Base-by-base conservation (phyloP, 2,797 vertebrate genomes). In the Catharus ustulatus region DNA sequence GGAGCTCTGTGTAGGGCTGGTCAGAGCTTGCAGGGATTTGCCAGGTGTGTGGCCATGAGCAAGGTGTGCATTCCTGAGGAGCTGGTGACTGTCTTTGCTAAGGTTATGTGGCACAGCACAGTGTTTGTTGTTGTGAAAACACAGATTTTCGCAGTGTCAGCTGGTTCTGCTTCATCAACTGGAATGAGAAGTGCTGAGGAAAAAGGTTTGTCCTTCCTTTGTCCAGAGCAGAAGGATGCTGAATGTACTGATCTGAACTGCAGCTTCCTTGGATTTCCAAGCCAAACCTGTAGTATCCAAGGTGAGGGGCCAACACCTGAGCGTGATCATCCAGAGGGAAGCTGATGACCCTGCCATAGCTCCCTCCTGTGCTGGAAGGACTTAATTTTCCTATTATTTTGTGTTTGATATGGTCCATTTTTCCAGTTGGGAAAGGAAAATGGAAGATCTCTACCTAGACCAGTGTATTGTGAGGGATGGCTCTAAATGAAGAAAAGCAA, bases 331-430 rank as follows among this genome's bases (percentile, higher is more conserved):
- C 66, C 32, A 46, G 40, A 48, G 26, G 9, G 51, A 46, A 75
- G 29, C 0, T 54, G 24, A 22, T 32, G 24, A 54, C 24, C 1
- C 1, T 62, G 22, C n/a, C 16, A 9, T n/a, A 36, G 49, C 24
- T 74, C 40, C 18, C 4, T 62, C 16, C 10, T 34, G 11, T 0
- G 0, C n/a, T 51, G 22, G 42, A 81, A 68, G 23, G 13, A n/a
- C 30, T 13, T 46, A 22, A 55, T 29, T 61, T 76, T 52, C 8
- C 20, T 57, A 0, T 18, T 64, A 11, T 32, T 72, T 83, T 73
- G 11, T 59, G 15, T 64, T 74, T 75, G 26, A 26, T 67, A 16
- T 2, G 0, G 5, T 52, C 11, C 10, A 8, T 74, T 89, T 88
- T 68, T 42, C 29, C 63, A 27, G 1, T 0, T 76, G 38, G 21